Evolutionary conservation across 2,113 vertebrate genomes (phyloP).

Genomic region (Arizona elegans): DNA sequence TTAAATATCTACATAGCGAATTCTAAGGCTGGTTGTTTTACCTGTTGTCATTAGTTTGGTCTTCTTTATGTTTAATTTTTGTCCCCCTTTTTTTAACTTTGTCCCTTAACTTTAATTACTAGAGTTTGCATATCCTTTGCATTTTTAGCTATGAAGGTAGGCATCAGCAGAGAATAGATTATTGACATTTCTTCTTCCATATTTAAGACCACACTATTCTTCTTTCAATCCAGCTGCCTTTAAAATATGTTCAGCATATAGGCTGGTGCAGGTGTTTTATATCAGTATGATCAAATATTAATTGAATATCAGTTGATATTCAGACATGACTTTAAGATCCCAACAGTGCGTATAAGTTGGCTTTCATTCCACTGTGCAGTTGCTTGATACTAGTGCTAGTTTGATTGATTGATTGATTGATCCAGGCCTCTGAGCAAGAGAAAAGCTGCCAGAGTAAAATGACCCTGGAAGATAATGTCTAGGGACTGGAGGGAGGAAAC

Average conservation of each 20-base stretch:
- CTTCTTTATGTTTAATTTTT: neutral
- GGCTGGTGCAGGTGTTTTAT: neutral
- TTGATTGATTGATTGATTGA: neutral
- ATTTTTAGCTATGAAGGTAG: neutral
- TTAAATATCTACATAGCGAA: neutral
- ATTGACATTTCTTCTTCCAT: neutral
- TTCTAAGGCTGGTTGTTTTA: neutral
- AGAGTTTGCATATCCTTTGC: neutral
- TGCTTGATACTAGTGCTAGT: neutral
- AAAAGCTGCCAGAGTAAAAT: neutral
- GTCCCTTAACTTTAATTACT: neutral
- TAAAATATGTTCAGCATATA: neutral
- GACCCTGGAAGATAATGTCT: neutral
- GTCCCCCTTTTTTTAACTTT: neutral
- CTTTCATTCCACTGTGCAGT: neutral
- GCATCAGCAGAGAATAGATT: neutral
- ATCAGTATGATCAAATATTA: neutral
- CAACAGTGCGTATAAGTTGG: neutral
- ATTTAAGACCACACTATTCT: neutral
- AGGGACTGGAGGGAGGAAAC: neutral
- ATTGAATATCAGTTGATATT: neutral
- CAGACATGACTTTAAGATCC: neutral
- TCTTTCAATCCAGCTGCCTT: neutral
- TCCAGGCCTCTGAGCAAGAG: neutral
- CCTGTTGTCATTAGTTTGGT: neutral